Evolutionary conservation across 1,140 invertebrate genomes (phyloP).

Genomic region (Branchinecta lindahli): DNA sequence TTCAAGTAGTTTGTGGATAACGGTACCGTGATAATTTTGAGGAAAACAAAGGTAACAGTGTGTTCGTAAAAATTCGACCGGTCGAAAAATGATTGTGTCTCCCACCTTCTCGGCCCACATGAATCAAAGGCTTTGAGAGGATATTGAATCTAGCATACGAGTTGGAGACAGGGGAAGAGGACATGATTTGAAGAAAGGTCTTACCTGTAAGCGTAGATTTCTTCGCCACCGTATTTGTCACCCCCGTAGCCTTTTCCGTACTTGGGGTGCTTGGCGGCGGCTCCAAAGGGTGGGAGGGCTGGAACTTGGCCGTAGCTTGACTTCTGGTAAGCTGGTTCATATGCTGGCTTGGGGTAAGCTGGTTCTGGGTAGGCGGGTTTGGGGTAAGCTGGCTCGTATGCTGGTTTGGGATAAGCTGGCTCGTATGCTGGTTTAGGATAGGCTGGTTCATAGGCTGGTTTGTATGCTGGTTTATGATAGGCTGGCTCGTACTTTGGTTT

Average conservation of each 20-base stretch:
- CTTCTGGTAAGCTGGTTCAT: not conserved
- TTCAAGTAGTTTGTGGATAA: too few relatives aligned
- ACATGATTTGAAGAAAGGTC: too few relatives aligned
- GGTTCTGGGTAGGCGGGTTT: not conserved
- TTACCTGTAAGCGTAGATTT: not conserved
- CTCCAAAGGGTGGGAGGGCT: slow-evolving; percentile 13
- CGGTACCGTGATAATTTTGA: too few relatives aligned
- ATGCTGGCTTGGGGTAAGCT: not conserved
- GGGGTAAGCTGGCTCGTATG: not conserved
- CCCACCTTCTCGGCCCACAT: too few relatives aligned
- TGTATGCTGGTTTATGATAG: not conserved
- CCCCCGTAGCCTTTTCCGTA: slow-evolving; percentile 9
- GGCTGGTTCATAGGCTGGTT: not conserved
- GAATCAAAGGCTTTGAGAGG: too few relatives aligned
- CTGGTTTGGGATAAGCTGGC: not conserved
- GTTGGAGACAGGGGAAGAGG: too few relatives aligned
- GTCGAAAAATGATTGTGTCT: too few relatives aligned
- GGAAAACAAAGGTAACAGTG: too few relatives aligned
- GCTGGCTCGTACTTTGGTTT: not conserved
- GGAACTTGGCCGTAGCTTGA: not conserved
- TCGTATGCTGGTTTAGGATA: not conserved
- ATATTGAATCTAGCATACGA: too few relatives aligned
- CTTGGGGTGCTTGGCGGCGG: slow-evolving; percentile 12
- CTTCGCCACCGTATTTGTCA: not conserved
- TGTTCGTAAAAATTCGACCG: too few relatives aligned